Evolutionary conservation across 1,140 invertebrate species (phyloP), one percentile per base, ranked within the genome.

Genomic region (Sesamia nonagrioides): DNA sequence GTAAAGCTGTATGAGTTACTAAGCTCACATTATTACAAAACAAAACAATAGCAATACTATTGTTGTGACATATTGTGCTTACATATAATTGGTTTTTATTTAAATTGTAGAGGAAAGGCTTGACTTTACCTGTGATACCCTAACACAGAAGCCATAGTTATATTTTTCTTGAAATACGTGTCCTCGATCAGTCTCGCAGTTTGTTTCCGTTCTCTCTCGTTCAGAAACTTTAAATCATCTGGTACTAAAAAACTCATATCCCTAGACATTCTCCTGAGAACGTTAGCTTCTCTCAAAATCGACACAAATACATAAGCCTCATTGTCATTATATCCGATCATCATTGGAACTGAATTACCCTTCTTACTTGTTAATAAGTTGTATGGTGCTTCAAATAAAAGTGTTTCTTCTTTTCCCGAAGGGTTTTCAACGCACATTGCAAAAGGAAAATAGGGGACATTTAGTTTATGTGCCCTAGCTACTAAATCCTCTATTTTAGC

Each of bases 321-420:
- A 21, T 95, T 83, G 13, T 63, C 89, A 50, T 90, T 93, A 63
- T 90, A 93, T n/a, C 93, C 93, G 17, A 93, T 90, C 6, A 95
- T 88, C 42, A 91, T 78, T 0, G 93, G 93, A 37, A 93, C 88
- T 48, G 74, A 50, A 6, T 63, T 50, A 6, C 68, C 74, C 54
- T 82, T 83, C 11, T 85, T 84, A 50, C 72, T 75, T 13, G 77
- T 82, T 7, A 94, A 37, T 3, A 87, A 40, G 7, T 88, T 78
- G 18, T 82, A 82, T 11, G 93, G 92, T 0, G 87, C 56, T 61
- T 87, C 86, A 33, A 78, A 75, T 48, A 95, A 35, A 5, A 93
- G 40, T 48, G 83, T 82, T 68, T 93, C 92, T 82, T 93, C 88
- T 35, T 86, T 84, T 61, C 90, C 93, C 2, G 89, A 80, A 8